phyloP scores from a whole-genome alignment of 2,113 vertebrate genomes.

The Salvelinus sp. region DNA sequence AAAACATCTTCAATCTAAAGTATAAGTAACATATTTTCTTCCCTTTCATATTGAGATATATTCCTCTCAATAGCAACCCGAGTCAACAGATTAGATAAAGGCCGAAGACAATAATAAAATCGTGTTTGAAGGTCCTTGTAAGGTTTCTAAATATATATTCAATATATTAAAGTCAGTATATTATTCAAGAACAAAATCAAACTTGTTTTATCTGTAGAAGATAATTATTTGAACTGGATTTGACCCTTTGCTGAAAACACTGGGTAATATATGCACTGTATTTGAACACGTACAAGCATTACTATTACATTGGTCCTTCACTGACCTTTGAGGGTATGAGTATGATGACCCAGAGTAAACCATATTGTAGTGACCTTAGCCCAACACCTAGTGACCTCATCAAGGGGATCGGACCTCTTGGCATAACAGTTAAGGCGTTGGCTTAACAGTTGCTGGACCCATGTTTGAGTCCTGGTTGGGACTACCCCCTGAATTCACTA shows the following conservation, averaged over 20 bases:
- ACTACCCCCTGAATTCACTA: too few relatives aligned
- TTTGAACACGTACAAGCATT: conserved; percentile 17
- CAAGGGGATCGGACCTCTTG: too few relatives aligned
- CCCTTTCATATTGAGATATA: conserved; percentile 6
- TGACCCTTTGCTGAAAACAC: conserved; percentile 13
- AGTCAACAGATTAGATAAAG: conserved; percentile 27
- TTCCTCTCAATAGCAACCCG: not conserved
- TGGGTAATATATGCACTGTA: conserved; percentile 24
- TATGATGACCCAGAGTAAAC: not conserved
- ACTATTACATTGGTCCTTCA: conserved; percentile 39
- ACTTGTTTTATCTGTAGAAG: conserved; percentile 6
- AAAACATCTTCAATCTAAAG: conserved; percentile 30
- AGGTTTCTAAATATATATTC: conserved; percentile 21
- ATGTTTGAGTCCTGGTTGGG: too few relatives aligned
- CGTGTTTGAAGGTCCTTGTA: conserved; percentile 14
- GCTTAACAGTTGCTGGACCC: too few relatives aligned
- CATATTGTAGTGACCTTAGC: too few relatives aligned
- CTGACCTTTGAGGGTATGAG: conserved; percentile 20
- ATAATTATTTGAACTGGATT: conserved; percentile 18
- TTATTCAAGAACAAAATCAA: conserved; percentile 7
- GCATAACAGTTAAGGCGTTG: too few relatives aligned
- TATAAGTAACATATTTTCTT: conserved; percentile 22
- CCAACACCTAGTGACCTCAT: too few relatives aligned
- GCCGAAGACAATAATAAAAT: conserved; percentile 32
- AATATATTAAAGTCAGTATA: conserved; percentile 23